A percentile compares a stretch with the other conserved stretches of the same genome.
Conservation (phyloP, 2,888 invertebrate species). For the Agrochola circellaris region DNA sequence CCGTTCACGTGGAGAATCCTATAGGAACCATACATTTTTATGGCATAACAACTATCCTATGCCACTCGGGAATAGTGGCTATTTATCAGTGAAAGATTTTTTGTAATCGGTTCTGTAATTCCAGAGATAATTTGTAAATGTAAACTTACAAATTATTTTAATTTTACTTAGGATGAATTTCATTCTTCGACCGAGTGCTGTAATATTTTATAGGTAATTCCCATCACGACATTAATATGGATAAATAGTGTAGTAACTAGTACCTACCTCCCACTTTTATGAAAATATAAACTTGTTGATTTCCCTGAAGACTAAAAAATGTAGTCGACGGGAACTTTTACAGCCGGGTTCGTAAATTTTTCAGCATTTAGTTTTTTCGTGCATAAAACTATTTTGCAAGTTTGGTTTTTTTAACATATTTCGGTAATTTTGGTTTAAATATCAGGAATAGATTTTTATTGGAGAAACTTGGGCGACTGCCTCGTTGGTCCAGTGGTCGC, state of each 20-base stretch:
- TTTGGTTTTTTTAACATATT: neutral
- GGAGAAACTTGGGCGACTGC: neutral
- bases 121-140: neutral
- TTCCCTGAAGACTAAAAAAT: conserved; percentile 34
- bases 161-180: neutral
- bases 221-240: neutral
- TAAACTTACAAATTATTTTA: too few relatives aligned
- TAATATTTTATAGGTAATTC: neutral
- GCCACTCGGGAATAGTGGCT: neutral
- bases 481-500: too few relatives aligned
- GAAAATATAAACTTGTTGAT: conserved; percentile 36
- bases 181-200: neutral
- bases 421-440: neutral
- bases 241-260: conserved; percentile 23
- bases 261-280: conserved; percentile 11
- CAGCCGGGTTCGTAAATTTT: neutral
- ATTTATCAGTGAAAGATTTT: neutral
- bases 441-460: neutral
- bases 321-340: conserved; percentile 22
- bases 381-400: neutral
- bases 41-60: neutral
- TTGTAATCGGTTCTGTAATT: neutral
- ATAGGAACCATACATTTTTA: neutral
- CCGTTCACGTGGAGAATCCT: too few relatives aligned
- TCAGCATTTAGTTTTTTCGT: neutral